phyloP scores from a whole-genome alignment of 2,888 invertebrate genomes.

The Pinctada fucata region DNA sequence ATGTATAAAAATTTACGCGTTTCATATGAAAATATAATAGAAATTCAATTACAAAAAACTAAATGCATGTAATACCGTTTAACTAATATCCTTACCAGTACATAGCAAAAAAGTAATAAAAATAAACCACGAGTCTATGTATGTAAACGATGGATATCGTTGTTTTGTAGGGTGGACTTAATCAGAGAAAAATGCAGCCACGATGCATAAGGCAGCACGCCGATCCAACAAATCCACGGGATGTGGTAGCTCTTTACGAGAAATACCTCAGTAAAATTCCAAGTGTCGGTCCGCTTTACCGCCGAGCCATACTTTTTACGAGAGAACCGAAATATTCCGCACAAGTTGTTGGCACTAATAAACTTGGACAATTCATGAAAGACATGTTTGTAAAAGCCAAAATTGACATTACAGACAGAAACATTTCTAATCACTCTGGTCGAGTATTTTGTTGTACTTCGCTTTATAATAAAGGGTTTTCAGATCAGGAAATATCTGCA shows the following conservation, averaged over 20 bases:
- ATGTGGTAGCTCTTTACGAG: slow-evolving; percentile 17
- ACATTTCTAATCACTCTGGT: slow-evolving; percentile 27
- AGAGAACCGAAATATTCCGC: not conserved
- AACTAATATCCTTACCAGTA: too few species aligned
- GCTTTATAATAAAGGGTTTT: slow-evolving; percentile 11
- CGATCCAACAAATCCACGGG: slow-evolving; percentile 8
- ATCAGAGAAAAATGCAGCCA: slow-evolving; percentile 28
- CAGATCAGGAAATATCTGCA: slow-evolving; percentile 28
- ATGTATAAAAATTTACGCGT: too few species aligned
- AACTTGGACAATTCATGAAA: slow-evolving; percentile 21
- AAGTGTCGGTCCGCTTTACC: not conserved
- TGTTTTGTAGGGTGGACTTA: slow-evolving; percentile 24
- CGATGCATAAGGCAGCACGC: slow-evolving; percentile 18
- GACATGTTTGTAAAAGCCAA: slow-evolving; percentile 20
- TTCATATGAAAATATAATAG: too few species aligned
- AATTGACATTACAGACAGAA: slow-evolving; percentile 11
- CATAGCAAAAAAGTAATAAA: too few species aligned
- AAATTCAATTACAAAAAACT: too few species aligned
- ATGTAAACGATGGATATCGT: too few species aligned
- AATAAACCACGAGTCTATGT: too few species aligned
- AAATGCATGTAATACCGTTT: too few species aligned
- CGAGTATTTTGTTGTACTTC: slow-evolving; percentile 12
- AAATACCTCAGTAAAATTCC: slow-evolving; percentile 10
- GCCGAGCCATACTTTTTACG: not conserved
- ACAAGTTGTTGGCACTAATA: not conserved